Conservation (phyloP, 2,797 vertebrate genomes). For the Lates japonicus region DNA sequence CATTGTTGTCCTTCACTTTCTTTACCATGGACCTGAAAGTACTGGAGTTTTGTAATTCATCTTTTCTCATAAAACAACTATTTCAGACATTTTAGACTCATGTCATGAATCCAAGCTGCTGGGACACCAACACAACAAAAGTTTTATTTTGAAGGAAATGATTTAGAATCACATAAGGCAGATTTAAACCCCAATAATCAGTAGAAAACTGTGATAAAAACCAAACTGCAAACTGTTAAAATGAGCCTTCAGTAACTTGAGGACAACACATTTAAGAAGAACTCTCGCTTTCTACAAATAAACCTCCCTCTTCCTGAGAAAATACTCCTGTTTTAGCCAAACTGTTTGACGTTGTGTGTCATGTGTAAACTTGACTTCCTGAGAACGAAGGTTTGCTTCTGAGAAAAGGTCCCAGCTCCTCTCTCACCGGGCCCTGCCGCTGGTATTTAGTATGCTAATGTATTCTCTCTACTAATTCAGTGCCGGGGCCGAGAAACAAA, state of each 20-base stretch:
- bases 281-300: no score
- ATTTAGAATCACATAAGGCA: neutral
- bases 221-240: neutral
- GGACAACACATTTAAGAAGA: neutral
- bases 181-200: neutral
- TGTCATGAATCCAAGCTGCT: no score
- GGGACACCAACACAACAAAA: neutral
- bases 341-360: neutral
- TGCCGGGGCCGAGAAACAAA: constrained; percentile 64
- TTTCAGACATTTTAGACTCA: neutral
- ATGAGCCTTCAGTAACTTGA: neutral
- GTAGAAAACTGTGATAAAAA: no score
- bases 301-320: neutral
- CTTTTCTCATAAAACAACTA: constrained; percentile 12
- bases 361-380: constrained; percentile 55
- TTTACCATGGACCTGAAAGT: constrained; percentile 32
- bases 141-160: neutral
- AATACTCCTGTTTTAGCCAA: neutral
- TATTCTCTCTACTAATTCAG: constrained; percentile 79
- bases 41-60: constrained; percentile 6
- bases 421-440: constrained; percentile 47
- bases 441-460: constrained; percentile 82
- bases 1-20: constrained; percentile 52
- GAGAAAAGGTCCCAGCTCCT: constrained; percentile 50
- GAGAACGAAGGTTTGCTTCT: constrained; percentile 34